Conservation (phyloP, 1,140 invertebrate species). For the Temnothorax nylanderi region DNA sequence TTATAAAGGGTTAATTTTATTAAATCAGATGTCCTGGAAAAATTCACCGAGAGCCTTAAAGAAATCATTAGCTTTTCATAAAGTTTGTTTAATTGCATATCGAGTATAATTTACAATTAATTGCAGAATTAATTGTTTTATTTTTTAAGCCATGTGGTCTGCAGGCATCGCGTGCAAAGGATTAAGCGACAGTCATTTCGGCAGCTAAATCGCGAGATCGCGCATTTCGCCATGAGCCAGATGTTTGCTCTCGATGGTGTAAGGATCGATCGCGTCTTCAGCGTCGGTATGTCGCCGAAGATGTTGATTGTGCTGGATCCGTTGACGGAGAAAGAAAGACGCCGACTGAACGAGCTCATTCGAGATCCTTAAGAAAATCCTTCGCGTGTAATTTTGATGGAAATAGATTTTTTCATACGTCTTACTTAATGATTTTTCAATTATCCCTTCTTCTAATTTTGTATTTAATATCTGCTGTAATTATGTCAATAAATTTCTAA, state of each 20-base stretch:
- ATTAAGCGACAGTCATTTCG: slow-evolving; percentile 74
- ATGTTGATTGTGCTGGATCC: slow-evolving; percentile 76
- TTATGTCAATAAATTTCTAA: background rate
- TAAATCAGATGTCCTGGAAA: slow-evolving; percentile 10
- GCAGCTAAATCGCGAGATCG: slow-evolving; percentile 80
- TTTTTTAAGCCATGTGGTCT: slow-evolving; percentile 76
- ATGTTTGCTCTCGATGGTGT: slow-evolving; percentile 79
- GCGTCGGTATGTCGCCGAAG: slow-evolving; percentile 77
- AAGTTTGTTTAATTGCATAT: slow-evolving; percentile 1
- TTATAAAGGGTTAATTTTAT: background rate
- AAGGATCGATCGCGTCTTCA: slow-evolving; percentile 80
- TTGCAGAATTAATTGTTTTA: background rate
- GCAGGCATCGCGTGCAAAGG: slow-evolving; percentile 75
- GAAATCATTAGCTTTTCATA: background rate
- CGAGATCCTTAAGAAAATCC: slow-evolving; percentile 19
- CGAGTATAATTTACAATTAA: background rate
- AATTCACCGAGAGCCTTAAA: background rate
- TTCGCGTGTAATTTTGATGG: background rate
- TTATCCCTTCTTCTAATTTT: background rate
- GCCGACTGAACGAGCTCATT: slow-evolving; percentile 76
- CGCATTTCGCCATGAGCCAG: slow-evolving; percentile 80
- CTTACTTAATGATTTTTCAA: background rate
- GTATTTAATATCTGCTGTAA: background rate
- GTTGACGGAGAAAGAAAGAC: slow-evolving; percentile 74
- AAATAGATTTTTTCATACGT: background rate